Base-by-base conservation (phyloP, 2,113 vertebrate genomes). In the Amphilophus citrinellus region DNA sequence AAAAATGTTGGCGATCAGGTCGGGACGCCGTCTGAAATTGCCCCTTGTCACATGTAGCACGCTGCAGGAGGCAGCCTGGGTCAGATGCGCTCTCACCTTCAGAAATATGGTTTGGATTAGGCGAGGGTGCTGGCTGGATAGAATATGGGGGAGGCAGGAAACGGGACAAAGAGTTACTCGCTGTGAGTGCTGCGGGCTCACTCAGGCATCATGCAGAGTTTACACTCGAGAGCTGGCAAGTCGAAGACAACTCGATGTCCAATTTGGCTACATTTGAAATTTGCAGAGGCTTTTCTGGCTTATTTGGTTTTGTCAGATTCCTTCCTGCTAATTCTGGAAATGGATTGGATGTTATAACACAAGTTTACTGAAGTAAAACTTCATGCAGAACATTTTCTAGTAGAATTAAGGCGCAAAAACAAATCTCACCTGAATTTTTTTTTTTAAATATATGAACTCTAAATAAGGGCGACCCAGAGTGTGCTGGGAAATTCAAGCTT, bases 91-190 rank as follows among this genome's bases (percentile, higher is more conserved):
- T 56, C 47, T 73, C 47, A 0, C 47, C 47, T 32, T 73, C 68
- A 35, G 68, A 73, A 73, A 56, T 56, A 73, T 32, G 47, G 17
- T 73, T 53, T 13, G 66, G 9, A 20, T 73, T 73, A 73, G 44
- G 6, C 3, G 17, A 53, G 66, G 44, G 66, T 32, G 66, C 66
- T 11, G 44, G 17, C 44, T 32, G 24, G 44, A 53, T 7, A 53
- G 66, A 53, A 53, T 15, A 18, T 4, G 3, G 44, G 24, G 66
- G 66, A 53, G 66, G 68, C 47, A 71, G 66, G 66, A 71, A 71
- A 71, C 7, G 24, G 50, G 44, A 27, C 6, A 4, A 56, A 56
- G 56, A 32, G 24, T 73, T 32, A 10, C 68, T 56, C 1, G 10
- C 68, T 56, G 47, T 53, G 68, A 73, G 56, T 47, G 18, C 68